Evolutionary conservation across 2,888 invertebrate genomes (phyloP).

Genomic region (Chrysolina americana): DNA sequence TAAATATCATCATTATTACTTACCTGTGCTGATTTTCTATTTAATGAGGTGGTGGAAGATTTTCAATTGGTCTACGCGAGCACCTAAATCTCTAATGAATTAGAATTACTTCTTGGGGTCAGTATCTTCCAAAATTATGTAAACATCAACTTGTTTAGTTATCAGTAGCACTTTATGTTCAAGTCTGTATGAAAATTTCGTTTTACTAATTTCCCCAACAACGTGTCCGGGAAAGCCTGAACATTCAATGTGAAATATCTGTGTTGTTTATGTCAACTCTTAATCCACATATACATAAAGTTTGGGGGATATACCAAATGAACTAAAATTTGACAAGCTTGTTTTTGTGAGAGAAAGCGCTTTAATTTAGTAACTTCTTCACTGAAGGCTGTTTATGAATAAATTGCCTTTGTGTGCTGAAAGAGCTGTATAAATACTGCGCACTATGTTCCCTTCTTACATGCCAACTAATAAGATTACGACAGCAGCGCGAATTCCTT

Average conservation of each 20-base stretch:
- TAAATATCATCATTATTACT: too few species aligned
- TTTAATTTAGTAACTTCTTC: slow-evolving; percentile 4
- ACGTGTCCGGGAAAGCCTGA: neutral
- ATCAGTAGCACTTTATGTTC: too few species aligned
- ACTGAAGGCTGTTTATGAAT: slow-evolving; percentile 1
- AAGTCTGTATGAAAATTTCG: too few species aligned
- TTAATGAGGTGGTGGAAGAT: too few species aligned
- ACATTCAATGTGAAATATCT: neutral
- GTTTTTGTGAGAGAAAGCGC: neutral
- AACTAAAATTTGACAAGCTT: slow-evolving; percentile 12
- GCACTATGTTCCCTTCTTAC: neutral
- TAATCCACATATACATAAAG: slow-evolving; percentile 2
- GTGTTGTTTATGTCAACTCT: neutral
- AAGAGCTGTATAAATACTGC: neutral
- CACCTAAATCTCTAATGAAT: too few species aligned
- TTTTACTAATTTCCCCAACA: neutral
- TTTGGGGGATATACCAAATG: neutral
- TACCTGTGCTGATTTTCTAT: too few species aligned
- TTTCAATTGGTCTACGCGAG: too few species aligned
- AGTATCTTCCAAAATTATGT: too few species aligned
- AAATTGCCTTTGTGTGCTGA: slow-evolving; percentile 3
- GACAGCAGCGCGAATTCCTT: neutral
- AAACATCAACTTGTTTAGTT: too few species aligned
- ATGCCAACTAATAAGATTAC: neutral
- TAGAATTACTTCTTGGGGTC: too few species aligned